A percentile compares a stretch with the other conserved stretches of the same genome.
Evolutionary conservation across 2,797 vertebrate genomes (phyloP).

Genomic region (Dendrocincla tyrannina): DNA sequence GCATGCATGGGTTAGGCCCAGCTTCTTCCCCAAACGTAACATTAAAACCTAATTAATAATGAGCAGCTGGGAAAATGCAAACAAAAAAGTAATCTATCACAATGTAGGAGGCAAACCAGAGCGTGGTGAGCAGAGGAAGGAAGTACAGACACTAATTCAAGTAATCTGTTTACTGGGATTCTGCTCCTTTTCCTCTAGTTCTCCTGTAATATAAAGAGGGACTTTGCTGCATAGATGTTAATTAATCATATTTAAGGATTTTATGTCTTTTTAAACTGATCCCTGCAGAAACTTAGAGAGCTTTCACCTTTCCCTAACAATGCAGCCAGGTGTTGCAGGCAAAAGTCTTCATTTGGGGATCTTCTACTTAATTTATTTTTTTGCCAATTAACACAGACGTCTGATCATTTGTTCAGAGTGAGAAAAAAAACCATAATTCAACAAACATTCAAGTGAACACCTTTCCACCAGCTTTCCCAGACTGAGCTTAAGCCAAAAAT

Average conservation of each 20-base stretch:
- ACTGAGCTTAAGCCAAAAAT: not conserved
- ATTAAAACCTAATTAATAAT: not conserved
- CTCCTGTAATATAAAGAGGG: not conserved
- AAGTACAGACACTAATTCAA: not conserved
- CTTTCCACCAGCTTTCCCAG: not conserved
- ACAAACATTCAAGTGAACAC: not conserved
- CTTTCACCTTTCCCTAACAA: not conserved
- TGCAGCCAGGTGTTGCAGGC: not conserved
- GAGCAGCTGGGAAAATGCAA: not conserved
- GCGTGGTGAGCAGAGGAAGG: not conserved
- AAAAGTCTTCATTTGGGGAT: not conserved
- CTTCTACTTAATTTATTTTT: not conserved
- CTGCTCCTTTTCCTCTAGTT: not conserved
- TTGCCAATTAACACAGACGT: not conserved
- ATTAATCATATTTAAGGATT: conserved; percentile 27
- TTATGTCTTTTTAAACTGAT: conserved; percentile 44
- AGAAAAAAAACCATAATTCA: not conserved
- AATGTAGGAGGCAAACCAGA: not conserved
- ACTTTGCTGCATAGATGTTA: conserved; percentile 22
- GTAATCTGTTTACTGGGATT: not conserved
- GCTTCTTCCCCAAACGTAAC: not conserved
- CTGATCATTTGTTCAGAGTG: not conserved
- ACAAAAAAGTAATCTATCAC: not conserved
- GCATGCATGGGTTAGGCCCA: not conserved
- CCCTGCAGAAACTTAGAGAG: conserved; percentile 53